Percentiles rank a stretch among this genome's conserved stretches.
phyloP scores from a whole-genome alignment of 1,140 invertebrate species.

The Campoletis sonorensis region DNA sequence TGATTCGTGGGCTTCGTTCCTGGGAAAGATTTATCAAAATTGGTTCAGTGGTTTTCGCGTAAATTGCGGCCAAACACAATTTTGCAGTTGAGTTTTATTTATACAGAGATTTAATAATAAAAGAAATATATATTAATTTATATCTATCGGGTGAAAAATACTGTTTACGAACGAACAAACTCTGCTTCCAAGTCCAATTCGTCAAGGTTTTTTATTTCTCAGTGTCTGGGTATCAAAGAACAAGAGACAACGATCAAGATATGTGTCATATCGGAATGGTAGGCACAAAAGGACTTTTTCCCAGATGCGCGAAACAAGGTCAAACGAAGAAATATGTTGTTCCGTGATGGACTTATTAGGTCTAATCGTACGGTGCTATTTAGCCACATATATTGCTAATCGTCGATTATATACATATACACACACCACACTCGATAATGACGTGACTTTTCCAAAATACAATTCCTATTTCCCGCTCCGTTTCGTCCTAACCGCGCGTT shows the following conservation, averaged over 20 bases:
- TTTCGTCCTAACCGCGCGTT: constrained; percentile 21
- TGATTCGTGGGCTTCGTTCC: too few species aligned
- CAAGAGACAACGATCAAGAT: neutral
- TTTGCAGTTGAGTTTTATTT: too few species aligned
- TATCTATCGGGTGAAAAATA: neutral
- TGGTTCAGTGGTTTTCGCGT: too few species aligned
- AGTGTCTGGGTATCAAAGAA: neutral
- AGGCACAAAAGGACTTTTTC: constrained; percentile 18
- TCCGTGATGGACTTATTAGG: constrained; percentile 13
- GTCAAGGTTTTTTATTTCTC: neutral
- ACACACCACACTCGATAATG: neutral
- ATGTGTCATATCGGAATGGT: neutral
- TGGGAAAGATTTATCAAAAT: too few species aligned
- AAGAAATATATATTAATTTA: too few species aligned
- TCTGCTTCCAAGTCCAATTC: neutral
- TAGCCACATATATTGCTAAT: neutral
- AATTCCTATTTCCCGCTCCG: constrained; percentile 6
- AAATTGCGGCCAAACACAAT: too few species aligned
- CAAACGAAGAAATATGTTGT: constrained; percentile 28
- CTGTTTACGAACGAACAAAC: neutral
- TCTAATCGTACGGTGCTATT: neutral
- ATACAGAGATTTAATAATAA: too few species aligned
- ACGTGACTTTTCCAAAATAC: constrained; percentile 28
- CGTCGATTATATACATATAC: neutral
- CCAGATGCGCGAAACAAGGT: constrained; percentile 8